Percentiles rank a stretch among this genome's conserved stretches.
Evolutionary conservation across 92 coral and sea anemone species (phyloP).

Genomic region (Nematostella vectensis): DNA sequence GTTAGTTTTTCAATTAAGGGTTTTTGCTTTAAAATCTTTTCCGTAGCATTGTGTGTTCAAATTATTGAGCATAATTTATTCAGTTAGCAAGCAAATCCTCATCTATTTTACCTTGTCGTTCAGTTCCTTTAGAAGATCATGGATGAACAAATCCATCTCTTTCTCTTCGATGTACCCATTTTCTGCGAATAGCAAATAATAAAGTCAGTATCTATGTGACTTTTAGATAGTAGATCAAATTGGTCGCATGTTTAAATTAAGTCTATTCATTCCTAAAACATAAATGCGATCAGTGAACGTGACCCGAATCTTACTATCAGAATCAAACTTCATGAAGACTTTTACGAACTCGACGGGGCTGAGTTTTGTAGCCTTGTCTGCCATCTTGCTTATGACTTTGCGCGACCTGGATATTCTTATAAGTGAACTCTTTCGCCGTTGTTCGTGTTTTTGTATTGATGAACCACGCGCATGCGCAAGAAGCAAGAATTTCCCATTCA

Average conservation of each 20-base stretch:
- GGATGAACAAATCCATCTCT: constrained; percentile 54
- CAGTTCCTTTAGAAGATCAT: constrained; percentile 47
- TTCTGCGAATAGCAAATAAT: constrained; percentile 16
- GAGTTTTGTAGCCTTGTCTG: constrained; percentile 5
- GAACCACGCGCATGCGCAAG: neutral
- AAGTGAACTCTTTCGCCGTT: neutral
- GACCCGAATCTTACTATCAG: constrained; percentile 58
- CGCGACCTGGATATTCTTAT: constrained; percentile 6
- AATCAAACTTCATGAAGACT: constrained; percentile 66
- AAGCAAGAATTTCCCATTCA: no score
- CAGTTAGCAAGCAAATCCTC: no score
- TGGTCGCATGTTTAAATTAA: no score
- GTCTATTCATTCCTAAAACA: no score
- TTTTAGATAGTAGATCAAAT: no score
- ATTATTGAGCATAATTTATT: no score
- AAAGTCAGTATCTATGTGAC: no score
- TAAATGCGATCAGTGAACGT: no score
- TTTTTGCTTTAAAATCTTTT: no score
- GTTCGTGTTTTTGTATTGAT: neutral
- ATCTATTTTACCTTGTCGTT: constrained; percentile 20
- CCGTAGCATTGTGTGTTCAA: no score
- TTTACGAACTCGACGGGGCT: constrained; percentile 71
- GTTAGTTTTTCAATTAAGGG: no score
- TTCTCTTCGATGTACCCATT: constrained; percentile 75
- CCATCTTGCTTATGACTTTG: constrained; percentile 16